phyloP scores from a whole-genome alignment of 2,113 vertebrate genomes.

The Psephotus haematonotus region DNA sequence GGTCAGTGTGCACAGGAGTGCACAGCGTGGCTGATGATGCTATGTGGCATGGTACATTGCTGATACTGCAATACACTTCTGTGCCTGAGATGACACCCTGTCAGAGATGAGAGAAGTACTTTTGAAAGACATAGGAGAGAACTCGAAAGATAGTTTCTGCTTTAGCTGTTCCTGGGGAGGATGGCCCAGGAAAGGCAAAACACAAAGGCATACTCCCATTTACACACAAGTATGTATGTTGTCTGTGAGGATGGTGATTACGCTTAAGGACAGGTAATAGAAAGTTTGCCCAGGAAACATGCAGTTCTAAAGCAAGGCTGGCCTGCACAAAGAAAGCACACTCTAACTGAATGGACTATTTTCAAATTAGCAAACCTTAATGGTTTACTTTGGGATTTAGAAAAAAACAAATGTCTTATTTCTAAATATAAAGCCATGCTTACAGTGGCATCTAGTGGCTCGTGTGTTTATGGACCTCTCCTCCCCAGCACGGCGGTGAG shows the following conservation, averaged over 20 bases:
- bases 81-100: background rate
- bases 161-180: background rate
- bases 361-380: background rate
- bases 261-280: background rate
- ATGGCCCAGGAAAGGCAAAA: background rate
- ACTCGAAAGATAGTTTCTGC: background rate
- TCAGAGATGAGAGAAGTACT: background rate
- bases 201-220: background rate
- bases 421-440: slow-evolving; percentile 39
- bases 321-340: background rate
- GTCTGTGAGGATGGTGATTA: background rate
- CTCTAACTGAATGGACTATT: background rate
- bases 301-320: background rate
- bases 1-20: background rate
- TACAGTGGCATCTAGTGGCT: slow-evolving; percentile 75
- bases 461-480: background rate
- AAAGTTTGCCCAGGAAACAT: background rate
- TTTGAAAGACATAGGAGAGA: background rate
- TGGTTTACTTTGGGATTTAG: background rate
- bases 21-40: background rate
- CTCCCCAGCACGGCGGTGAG: rapidly evolving
- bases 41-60: background rate
- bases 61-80: background rate
- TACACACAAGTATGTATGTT: background rate
- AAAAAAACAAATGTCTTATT: background rate